phyloP scores from a whole-genome alignment of 2,888 invertebrate genomes.

The Noctua fimbriata region DNA sequence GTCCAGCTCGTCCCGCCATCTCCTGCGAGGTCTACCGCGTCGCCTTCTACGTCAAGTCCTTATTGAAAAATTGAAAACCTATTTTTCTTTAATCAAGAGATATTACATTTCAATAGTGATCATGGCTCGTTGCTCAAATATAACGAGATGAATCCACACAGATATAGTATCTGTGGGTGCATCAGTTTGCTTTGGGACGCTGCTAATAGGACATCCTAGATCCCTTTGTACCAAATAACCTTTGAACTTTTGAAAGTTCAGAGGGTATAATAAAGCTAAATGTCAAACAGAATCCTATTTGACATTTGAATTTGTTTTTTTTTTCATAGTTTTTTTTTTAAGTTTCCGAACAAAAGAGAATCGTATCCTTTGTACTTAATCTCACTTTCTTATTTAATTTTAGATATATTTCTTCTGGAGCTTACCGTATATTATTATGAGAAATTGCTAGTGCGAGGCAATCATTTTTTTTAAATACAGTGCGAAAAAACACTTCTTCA shows the following conservation, averaged over 20 bases:
- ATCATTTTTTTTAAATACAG: background rate
- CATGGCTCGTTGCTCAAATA: background rate
- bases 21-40: no score
- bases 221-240: slow-evolving; percentile 43
- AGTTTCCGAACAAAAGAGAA: background rate
- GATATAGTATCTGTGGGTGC: background rate
- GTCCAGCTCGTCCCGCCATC: no score
- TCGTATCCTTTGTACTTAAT: background rate
- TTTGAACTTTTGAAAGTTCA: slow-evolving; percentile 39
- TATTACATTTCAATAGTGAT: background rate
- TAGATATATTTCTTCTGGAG: background rate
- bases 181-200: background rate
- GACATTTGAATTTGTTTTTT: slow-evolving; percentile 33
- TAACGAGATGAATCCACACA: background rate
- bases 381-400: background rate
- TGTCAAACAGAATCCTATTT: slow-evolving; percentile 1
- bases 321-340: background rate
- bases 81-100: background rate
- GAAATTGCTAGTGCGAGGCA: background rate
- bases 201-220: background rate
- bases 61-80: background rate
- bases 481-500: background rate
- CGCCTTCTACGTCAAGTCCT: background rate
- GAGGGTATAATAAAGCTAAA: background rate
- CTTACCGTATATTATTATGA: background rate